Conservation (phyloP, 1,140 invertebrate genomes). For the Pentalonia nigronervosa region DNA sequence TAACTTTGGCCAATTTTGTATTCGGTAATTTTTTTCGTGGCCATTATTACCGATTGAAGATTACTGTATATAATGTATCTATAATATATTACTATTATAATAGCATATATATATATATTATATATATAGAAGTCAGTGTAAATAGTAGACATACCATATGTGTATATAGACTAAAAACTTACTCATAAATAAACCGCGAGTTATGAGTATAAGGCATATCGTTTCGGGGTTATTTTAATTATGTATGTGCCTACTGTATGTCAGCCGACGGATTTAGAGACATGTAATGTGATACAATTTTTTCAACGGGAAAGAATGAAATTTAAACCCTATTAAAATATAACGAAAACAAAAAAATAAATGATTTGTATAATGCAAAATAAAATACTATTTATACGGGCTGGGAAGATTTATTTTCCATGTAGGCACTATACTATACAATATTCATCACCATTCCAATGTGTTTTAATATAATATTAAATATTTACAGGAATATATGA, state of each 20-base stretch:
- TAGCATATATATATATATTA: too few species aligned
- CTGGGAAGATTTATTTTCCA: not conserved
- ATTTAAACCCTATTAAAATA: not conserved
- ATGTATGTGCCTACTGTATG: not conserved
- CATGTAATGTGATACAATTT: not conserved
- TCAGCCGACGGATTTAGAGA: not conserved
- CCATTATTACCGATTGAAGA: too few species aligned
- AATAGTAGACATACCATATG: too few species aligned
- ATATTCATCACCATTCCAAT: not conserved
- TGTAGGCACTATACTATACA: not conserved
- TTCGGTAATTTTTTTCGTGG: too few species aligned
- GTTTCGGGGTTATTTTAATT: not conserved
- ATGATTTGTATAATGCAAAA: not conserved
- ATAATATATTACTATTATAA: too few species aligned
- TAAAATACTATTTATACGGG: not conserved
- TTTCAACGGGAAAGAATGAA: not conserved
- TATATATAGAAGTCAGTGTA: too few species aligned
- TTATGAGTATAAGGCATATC: not conserved
- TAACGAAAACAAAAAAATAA: not conserved
- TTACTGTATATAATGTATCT: too few species aligned
- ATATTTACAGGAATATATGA: not conserved
- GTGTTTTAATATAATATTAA: not conserved
- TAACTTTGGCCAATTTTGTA: too few species aligned
- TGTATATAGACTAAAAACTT: too few species aligned
- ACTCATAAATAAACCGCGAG: too few species aligned